A percentile compares a stretch with the other conserved stretches of the same genome.
Evolutionary conservation across 2,888 invertebrate genomes (phyloP).

Genomic region (Polia nebulosa): DNA sequence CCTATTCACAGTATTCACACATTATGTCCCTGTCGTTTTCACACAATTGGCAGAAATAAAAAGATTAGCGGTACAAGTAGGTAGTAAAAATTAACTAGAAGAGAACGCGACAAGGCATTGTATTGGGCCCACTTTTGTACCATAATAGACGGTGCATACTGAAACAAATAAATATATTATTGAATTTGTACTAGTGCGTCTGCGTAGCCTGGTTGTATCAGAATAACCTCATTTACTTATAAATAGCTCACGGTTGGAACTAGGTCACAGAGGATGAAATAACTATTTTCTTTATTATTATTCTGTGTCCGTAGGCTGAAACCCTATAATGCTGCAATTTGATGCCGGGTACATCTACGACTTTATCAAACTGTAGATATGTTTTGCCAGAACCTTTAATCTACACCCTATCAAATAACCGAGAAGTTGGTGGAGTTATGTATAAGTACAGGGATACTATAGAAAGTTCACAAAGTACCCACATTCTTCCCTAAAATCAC

Average conservation of each 20-base stretch:
- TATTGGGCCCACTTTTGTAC: neutral
- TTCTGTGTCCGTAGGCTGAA: conserved; percentile 18
- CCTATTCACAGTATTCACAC: no score
- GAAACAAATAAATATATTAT: neutral
- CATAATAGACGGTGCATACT: neutral
- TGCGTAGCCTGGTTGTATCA: conserved; percentile 4
- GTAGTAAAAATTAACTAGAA: neutral
- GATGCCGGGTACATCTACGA: conserved; percentile 8
- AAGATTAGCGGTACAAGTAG: neutral
- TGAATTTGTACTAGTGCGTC: neutral
- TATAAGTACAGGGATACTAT: neutral
- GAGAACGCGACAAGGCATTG: conserved; percentile 15
- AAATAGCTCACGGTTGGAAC: conserved; percentile 40
- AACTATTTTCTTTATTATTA: conserved; percentile 29
- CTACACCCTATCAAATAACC: conserved; percentile 11
- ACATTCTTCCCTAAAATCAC: conserved; percentile 21
- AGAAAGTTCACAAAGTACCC: conserved; percentile 1
- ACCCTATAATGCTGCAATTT: conserved; percentile 11
- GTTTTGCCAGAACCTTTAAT: neutral
- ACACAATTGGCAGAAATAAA: neutral
- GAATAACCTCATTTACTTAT: conserved; percentile 38
- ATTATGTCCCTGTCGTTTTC: neutral
- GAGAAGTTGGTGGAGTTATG: neutral
- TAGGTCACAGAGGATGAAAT: conserved; percentile 48
- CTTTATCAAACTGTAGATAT: neutral